Conservation (phyloP, 2,888 invertebrate genomes). For the Itoplectis maculator region DNA sequence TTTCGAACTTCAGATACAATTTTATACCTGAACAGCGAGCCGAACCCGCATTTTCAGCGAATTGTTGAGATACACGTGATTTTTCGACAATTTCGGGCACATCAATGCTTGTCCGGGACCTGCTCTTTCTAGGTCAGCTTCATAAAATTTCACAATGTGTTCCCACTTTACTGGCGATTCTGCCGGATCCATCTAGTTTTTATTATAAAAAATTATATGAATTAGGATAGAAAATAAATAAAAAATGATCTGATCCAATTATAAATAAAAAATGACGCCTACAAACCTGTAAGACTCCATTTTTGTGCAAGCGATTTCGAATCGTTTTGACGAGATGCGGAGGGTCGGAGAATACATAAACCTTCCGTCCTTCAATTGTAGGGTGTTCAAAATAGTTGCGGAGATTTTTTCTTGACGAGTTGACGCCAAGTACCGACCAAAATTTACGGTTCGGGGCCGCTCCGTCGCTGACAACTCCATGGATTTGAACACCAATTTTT, state of each 20-base stretch:
- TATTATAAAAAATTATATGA: conserved; percentile 24
- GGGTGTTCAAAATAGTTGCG: no score
- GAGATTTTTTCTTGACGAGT: conserved; percentile 45
- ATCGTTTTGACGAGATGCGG: conserved; percentile 71
- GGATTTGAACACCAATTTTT: conserved; percentile 60
- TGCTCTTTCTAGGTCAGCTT: conserved; percentile 42
- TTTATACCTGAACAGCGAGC: conserved; percentile 36
- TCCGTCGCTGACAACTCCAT: conserved; percentile 64
- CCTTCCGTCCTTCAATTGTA: conserved; percentile 52
- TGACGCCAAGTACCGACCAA: conserved; percentile 56
- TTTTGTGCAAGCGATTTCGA: conserved; percentile 66
- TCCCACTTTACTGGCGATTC: conserved; percentile 54
- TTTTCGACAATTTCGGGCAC: conserved; percentile 56
- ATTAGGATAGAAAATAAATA: conserved; percentile 18
- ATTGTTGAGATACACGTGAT: conserved; percentile 53
- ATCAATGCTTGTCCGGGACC: conserved; percentile 54
- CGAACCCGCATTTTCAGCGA: conserved; percentile 62
- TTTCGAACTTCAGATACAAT: background rate
- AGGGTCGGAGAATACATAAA: conserved; percentile 68
- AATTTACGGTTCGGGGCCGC: conserved; percentile 55
- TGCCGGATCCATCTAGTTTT: conserved; percentile 50
- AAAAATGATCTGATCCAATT: conserved; percentile 10
- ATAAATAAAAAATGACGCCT: no score
- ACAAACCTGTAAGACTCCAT: conserved; percentile 59
- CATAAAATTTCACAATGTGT: conserved; percentile 48